Evolutionary conservation across 2,113 vertebrate genomes (phyloP).

Genomic region (Lontra canadensis): DNA sequence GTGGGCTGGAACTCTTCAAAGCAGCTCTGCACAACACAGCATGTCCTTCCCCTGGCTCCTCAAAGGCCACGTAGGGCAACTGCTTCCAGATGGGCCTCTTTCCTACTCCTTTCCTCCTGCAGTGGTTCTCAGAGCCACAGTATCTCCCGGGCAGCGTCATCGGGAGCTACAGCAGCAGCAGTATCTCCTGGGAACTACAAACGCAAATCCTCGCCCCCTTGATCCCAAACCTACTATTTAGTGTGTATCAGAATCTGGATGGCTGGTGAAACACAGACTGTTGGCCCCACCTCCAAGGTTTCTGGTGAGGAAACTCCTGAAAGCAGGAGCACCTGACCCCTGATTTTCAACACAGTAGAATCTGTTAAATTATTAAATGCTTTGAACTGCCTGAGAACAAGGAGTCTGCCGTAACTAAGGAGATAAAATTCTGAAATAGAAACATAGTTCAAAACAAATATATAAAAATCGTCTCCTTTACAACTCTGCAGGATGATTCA

Average conservation of each 20-base stretch:
- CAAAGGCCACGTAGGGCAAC: background rate
- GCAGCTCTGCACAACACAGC: background rate
- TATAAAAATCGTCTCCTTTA: background rate
- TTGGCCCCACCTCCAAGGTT: background rate
- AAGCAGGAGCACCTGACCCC: background rate
- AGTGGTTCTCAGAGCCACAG: background rate
- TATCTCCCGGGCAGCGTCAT: no score
- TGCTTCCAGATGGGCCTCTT: background rate
- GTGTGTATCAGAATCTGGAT: background rate
- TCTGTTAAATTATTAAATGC: background rate
- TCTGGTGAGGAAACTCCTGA: background rate
- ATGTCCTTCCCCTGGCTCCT: background rate
- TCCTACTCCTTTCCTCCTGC: background rate
- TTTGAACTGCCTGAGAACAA: background rate
- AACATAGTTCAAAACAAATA: background rate
- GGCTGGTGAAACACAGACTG: background rate
- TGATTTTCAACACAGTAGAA: background rate
- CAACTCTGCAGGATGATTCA: background rate
- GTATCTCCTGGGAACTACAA: background rate
- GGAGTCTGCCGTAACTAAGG: background rate
- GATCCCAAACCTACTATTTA: background rate
- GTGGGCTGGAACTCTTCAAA: background rate
- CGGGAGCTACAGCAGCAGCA: no score
- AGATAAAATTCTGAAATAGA: slow-evolving; percentile 36
- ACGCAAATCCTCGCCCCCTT: background rate